Evolutionary conservation across 2,113 vertebrate species (phyloP), one percentile per base, ranked within the genome.

Genomic region (Cavia porcellus): DNA sequence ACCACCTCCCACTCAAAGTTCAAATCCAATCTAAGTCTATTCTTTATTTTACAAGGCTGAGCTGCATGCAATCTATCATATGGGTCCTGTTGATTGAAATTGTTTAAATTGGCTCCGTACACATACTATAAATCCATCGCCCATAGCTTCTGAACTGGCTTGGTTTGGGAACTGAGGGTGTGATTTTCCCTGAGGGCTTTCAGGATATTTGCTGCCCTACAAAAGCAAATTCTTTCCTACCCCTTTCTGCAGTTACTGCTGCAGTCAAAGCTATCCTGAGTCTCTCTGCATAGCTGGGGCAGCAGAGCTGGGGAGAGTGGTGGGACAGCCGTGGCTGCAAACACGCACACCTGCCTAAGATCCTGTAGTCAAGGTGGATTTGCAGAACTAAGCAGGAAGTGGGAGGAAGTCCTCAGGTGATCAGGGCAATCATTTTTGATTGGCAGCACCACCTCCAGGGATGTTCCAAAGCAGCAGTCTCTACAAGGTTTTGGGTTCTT

Each of bases 101-200:
- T 97, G 95, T 95, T 98, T 97, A 97, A 98, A 98, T 97, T 96
- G 96, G 85, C 85, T 94, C 95, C 62, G 79, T 59, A 45, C 92
- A 75, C 50, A 92, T 70, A n/a, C 50, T 89, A 42, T 92, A 96
- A 95, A 97, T 97, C 80, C 66, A 90, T 85, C 96, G 75, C 24
- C 32, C 45, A 88, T 52, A 62, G 42, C 80, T 75, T 93, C 84
- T 74, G 24, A 35, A 35, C 62, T 0, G 17, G 94, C 91, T 96
- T 90, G 92, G 66, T 96, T 97, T 97, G 85, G 50, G 85, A 97
- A 86, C 87, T 32, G 87, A 96, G 90, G 87, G 19, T 61, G 87
- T 93, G 66, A 61, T 64, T 95, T 94, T 96, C 90, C 97, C 96
- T n/a, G 30, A 96, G 97, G 97, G 96, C 85, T 95, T 88, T 66